Percentiles rank a stretch among this genome's conserved stretches.
phyloP scores from a whole-genome alignment of 37 sponge, comb jelly and placozoan genomes.

The Chondrilla cf. caribensis region DNA sequence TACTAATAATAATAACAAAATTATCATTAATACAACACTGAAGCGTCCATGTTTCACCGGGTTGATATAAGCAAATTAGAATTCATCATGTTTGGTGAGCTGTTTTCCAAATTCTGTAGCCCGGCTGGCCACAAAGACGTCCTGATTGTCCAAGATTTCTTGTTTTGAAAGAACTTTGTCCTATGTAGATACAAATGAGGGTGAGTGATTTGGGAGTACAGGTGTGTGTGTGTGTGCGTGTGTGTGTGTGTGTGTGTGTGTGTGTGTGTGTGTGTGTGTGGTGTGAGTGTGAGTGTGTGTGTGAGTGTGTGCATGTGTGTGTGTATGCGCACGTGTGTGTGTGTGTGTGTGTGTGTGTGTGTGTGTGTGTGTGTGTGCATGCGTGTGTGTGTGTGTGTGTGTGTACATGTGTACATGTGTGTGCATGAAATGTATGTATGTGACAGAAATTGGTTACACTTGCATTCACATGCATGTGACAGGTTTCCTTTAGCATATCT shows the following conservation, averaged over 20 bases:
- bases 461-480: too few relatives aligned
- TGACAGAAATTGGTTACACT: too few relatives aligned
- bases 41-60: too few relatives aligned
- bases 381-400: background rate
- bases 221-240: background rate
- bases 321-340: background rate
- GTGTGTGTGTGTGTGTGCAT: background rate
- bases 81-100: conserved; percentile 81
- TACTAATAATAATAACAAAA: too few relatives aligned
- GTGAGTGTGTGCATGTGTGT: conserved; percentile 3
- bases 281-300: background rate
- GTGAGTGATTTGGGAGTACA: background rate
- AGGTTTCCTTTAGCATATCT: too few relatives aligned
- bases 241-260: background rate
- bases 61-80: conserved; percentile 14
- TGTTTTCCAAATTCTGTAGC: conserved; percentile 90
- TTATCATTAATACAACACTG: too few relatives aligned
- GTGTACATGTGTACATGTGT: conserved; percentile 1
- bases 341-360: conserved; percentile 9
- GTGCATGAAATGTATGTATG: too few relatives aligned
- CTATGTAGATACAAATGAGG: conserved; percentile 16
- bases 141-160: conserved; percentile 83
- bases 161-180: conserved; percentile 71
- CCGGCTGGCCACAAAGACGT: conserved; percentile 91
- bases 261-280: too few relatives aligned